Conservation (phyloP, 2,797 vertebrate genomes). For the Oophaga sylvatica region DNA sequence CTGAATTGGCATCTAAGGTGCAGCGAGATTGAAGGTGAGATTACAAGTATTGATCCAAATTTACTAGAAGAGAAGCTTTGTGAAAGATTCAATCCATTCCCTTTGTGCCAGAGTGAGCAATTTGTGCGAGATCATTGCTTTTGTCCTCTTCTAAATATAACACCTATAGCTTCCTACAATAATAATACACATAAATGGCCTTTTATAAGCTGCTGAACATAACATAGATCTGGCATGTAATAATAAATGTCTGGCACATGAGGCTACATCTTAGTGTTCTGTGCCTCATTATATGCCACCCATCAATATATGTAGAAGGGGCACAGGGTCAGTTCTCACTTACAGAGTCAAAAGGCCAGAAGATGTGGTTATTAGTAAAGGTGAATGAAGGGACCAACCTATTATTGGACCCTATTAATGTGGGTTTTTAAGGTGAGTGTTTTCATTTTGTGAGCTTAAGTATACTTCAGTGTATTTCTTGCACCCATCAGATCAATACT, state of each 20-base stretch:
- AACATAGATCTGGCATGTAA: not conserved
- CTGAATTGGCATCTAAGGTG: conserved; percentile 41
- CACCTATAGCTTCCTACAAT: conserved; percentile 21
- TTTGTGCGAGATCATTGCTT: conserved; percentile 31
- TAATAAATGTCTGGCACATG: not conserved
- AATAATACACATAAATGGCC: not conserved
- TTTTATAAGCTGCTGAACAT: not conserved
- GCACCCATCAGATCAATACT: not conserved
- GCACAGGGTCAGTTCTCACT: not conserved
- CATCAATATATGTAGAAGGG: not conserved
- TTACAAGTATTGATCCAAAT: conserved; percentile 45
- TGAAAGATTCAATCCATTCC: conserved; percentile 40
- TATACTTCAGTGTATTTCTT: not conserved
- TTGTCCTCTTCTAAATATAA: conserved; percentile 32
- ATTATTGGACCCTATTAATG: not conserved
- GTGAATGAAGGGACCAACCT: not conserved
- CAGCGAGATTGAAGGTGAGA: conserved; percentile 50
- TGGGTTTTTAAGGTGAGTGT: not conserved
- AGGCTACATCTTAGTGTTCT: not conserved
- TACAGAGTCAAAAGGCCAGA: not conserved
- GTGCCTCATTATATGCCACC: not conserved
- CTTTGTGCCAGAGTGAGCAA: conserved; percentile 19
- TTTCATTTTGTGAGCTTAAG: conserved; percentile 1
- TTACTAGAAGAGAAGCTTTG: conserved; percentile 35
- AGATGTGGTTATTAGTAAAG: not conserved